phyloP scores from a whole-genome alignment of 2,113 vertebrate genomes.

The Ictalurus punctatus region DNA sequence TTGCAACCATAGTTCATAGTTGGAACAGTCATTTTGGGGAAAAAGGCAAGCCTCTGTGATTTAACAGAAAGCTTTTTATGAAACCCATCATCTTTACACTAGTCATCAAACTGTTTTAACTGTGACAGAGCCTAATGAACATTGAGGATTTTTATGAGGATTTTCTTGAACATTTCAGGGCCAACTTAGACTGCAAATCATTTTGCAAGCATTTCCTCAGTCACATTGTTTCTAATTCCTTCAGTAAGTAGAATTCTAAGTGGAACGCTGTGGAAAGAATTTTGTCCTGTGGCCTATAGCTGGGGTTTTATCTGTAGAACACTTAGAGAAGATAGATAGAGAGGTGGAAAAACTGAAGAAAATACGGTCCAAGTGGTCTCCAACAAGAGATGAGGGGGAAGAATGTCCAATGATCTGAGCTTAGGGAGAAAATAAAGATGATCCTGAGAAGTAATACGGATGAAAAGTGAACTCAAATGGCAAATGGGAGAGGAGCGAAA shows the following conservation, averaged over 20 bases:
- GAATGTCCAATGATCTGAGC: background rate
- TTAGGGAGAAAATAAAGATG: background rate
- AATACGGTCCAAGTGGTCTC: background rate
- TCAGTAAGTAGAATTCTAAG: background rate
- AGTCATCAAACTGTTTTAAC: slow-evolving; percentile 2
- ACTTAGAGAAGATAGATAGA: background rate
- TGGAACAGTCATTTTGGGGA: background rate
- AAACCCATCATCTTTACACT: slow-evolving; percentile 16
- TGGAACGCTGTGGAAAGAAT: background rate
- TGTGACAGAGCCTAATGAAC: slow-evolving; percentile 13
- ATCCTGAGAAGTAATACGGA: background rate
- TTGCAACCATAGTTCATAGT: background rate
- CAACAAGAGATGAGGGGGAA: background rate
- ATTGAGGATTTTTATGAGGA: slow-evolving; percentile 13
- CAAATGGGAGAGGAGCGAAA: slow-evolving; percentile 16
- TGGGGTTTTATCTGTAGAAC: background rate
- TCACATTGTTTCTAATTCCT: background rate
- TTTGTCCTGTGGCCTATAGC: background rate
- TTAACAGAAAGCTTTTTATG: background rate
- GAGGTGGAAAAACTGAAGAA: background rate
- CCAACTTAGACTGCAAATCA: background rate
- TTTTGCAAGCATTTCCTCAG: background rate
- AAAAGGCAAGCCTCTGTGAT: slow-evolving; percentile 6
- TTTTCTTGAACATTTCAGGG: slow-evolving; percentile 3
- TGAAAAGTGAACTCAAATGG: slow-evolving; percentile 7